Conservation (phyloP, 53 echinoderm and acorn worm genomes). For the Temnopleurus reevesii region DNA sequence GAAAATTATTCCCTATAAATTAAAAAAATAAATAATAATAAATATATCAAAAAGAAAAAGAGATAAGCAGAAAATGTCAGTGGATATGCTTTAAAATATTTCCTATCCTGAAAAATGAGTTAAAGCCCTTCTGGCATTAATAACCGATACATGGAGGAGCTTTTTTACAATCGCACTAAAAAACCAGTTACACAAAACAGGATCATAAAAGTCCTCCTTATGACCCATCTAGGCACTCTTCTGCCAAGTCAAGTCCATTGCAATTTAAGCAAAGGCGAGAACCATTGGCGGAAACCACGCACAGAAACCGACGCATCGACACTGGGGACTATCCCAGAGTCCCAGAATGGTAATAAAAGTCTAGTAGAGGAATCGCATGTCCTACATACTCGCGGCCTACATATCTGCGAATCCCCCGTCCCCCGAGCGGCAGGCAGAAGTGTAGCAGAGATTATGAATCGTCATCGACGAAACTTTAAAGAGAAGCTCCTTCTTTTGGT, state of each 20-base stretch:
- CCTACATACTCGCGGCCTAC: slow-evolving; percentile 42
- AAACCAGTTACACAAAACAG: neutral
- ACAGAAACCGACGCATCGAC: slow-evolving; percentile 19
- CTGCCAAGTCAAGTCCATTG: neutral
- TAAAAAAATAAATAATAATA: too few relatives aligned
- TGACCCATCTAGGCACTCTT: neutral
- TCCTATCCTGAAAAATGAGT: too few relatives aligned
- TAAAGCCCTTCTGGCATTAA: too few relatives aligned
- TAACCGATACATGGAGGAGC: too few relatives aligned
- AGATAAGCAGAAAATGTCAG: too few relatives aligned
- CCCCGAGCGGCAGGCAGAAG: neutral
- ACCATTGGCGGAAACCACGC: slow-evolving; percentile 34
- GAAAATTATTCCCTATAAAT: too few relatives aligned
- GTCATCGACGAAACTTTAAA: neutral
- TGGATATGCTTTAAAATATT: too few relatives aligned
- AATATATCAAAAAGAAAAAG: too few relatives aligned
- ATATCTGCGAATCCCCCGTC: neutral
- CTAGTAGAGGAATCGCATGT: slow-evolving; percentile 2
- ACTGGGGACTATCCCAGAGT: neutral
- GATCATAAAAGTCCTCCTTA: neutral
- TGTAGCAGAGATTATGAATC: neutral
- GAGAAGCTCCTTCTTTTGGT: too few relatives aligned
- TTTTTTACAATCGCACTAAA: too few relatives aligned
- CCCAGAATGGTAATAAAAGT: slow-evolving; percentile 47
- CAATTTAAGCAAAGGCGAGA: slow-evolving; percentile 18